These are phyloP conservation scores for Cyphomyrmex costatus DNA, from an alignment of 1,140 invertebrate species.

Conservation along the genomic window DNA sequence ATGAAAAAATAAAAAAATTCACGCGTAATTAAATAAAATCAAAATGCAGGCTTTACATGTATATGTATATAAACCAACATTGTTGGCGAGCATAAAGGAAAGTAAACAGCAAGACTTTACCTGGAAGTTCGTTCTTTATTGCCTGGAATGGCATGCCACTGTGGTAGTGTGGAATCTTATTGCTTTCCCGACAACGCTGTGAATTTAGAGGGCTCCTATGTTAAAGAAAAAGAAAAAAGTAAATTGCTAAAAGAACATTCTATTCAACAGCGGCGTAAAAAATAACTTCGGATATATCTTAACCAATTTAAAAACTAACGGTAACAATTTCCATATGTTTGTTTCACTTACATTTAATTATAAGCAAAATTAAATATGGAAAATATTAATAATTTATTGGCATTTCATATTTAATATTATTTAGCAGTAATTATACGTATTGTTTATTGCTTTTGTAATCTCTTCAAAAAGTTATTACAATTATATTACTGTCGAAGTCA, in stretches of 20 bases:
- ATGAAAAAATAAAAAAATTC: background rate
- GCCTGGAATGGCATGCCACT: constrained; percentile 34
- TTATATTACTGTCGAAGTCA: background rate
- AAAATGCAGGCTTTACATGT: background rate
- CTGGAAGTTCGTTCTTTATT: constrained; percentile 52
- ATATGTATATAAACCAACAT: background rate
- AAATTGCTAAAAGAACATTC: constrained; percentile 58
- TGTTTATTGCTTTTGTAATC: constrained; percentile 26
- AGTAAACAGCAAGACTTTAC: constrained; percentile 13
- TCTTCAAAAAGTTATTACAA: constrained; percentile 32
- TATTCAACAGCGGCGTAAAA: constrained; percentile 16
- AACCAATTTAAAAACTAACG: constrained; percentile 25
- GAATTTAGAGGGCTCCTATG: constrained; percentile 31
- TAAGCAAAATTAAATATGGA: constrained; percentile 28
- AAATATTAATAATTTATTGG: constrained; percentile 22
- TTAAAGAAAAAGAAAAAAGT: constrained; percentile 32
- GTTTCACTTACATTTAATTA: constrained; percentile 20
- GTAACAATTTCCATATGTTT: background rate
- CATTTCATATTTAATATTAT: constrained; percentile 4
- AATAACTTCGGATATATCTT: constrained; percentile 12
- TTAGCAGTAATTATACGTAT: constrained; percentile 5
- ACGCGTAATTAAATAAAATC: constrained; percentile 24
- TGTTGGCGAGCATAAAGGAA: constrained; percentile 5
- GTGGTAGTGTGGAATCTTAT: constrained; percentile 52
- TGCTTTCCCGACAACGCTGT: constrained; percentile 49